Conservation (phyloP, 2,113 vertebrate species). For the Neotoma lepida region DNA sequence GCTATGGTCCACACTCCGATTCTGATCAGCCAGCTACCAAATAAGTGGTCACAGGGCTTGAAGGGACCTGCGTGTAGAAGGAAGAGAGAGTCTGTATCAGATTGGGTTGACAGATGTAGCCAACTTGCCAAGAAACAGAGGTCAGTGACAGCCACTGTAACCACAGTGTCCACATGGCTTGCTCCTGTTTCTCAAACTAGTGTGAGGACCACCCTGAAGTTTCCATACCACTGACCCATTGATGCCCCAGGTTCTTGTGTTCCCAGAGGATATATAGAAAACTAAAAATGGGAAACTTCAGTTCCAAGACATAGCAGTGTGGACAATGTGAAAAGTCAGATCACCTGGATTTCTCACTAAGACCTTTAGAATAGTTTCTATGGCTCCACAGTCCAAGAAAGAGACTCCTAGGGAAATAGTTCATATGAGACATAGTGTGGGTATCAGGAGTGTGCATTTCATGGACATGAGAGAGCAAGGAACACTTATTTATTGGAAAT, state of each 20-base stretch:
- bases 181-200: not conserved
- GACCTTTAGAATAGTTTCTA: not conserved
- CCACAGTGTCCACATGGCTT: not conserved
- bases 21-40: constrained; percentile 94
- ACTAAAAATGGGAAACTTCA: not conserved
- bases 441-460: not conserved
- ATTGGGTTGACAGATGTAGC: not conserved
- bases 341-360: not conserved
- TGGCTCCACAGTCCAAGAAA: not conserved
- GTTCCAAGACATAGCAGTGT: not conserved
- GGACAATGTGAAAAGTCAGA: constrained; percentile 10
- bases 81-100: constrained; percentile 40
- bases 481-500: constrained; percentile 10
- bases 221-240: not conserved
- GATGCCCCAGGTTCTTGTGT: too few species aligned
- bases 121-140: not conserved
- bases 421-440: not conserved
- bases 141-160: not conserved
- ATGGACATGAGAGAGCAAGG: not conserved
- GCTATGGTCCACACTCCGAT: constrained; percentile 93
- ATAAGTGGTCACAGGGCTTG: constrained; percentile 93
- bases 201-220: too few species aligned
- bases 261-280: not conserved
- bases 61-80: constrained; percentile 89
- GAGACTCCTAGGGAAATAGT: not conserved